These are phyloP conservation scores for Siniperca knerii DNA, from an alignment of 2,113 vertebrate genomes.

Conservation along the genomic window DNA sequence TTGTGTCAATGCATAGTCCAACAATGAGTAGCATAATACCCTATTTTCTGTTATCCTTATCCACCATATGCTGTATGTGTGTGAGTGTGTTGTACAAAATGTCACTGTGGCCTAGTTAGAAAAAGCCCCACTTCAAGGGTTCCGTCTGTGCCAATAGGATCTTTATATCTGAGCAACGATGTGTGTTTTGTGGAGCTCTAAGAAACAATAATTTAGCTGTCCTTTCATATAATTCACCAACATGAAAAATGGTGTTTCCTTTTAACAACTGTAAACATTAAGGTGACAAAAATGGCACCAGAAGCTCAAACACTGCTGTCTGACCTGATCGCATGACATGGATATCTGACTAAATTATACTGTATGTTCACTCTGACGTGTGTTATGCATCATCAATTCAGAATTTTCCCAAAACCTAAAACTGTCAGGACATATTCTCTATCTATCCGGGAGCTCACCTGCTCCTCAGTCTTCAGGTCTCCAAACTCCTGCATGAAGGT, in stretches of 20 bases:
- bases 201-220: neutral
- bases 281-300: neutral
- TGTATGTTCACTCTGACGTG: neutral
- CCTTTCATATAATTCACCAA: neutral
- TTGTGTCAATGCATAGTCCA: neutral
- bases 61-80: constrained; percentile 40
- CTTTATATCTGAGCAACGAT: constrained; percentile 5
- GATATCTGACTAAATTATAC: neutral
- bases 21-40: constrained; percentile 28
- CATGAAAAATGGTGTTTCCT: neutral
- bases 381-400: neutral
- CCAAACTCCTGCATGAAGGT: constrained; percentile 99
- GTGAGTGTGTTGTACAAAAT: constrained; percentile 19
- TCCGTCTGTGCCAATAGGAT: constrained; percentile 35
- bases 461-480: constrained; percentile 97
- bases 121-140: constrained; percentile 28
- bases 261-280: neutral
- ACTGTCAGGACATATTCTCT: neutral
- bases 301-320: neutral
- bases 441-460: constrained; percentile 78
- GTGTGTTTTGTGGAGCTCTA: constrained; percentile 4
- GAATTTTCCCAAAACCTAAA: neutral
- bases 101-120: constrained; percentile 53
- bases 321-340: neutral
- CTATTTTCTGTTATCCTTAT: constrained; percentile 31